Evolutionary conservation across 2,797 vertebrate genomes (phyloP).

Genomic region (Capromys pilorides): DNA sequence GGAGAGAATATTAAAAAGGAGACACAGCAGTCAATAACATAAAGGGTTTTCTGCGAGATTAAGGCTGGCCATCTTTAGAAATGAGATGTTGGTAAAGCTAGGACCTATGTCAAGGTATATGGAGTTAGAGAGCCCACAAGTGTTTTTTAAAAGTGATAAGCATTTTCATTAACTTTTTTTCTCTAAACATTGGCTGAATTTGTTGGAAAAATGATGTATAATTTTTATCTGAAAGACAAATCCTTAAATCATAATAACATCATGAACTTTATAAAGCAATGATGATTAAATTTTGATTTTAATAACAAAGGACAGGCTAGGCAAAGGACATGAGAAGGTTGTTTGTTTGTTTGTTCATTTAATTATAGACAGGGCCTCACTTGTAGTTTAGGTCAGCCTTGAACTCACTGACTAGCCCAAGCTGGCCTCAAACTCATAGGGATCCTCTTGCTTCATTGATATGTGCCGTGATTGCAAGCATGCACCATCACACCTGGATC

Average conservation of each 20-base stretch:
- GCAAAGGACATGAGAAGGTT: not conserved
- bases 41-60: not conserved
- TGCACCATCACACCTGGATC: not conserved
- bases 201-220: not conserved
- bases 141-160: slow-evolving; percentile 8
- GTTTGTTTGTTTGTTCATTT: not conserved
- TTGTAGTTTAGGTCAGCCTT: not conserved
- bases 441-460: not conserved
- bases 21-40: not conserved
- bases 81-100: not conserved
- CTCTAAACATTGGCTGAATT: not conserved
- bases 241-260: not conserved
- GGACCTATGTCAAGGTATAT: not conserved
- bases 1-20: not conserved
- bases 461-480: not conserved
- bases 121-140: not conserved
- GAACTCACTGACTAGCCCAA: not conserved
- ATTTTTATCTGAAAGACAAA: slow-evolving; percentile 49
- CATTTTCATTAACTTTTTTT: not conserved
- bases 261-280: not conserved
- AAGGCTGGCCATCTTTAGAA: not conserved
- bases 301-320: not conserved
- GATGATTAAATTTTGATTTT: slow-evolving; percentile 35
- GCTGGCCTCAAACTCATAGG: not conserved
- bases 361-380: not conserved